Conservation (phyloP, 2,888 invertebrate genomes). For the Agrilus mali region DNA sequence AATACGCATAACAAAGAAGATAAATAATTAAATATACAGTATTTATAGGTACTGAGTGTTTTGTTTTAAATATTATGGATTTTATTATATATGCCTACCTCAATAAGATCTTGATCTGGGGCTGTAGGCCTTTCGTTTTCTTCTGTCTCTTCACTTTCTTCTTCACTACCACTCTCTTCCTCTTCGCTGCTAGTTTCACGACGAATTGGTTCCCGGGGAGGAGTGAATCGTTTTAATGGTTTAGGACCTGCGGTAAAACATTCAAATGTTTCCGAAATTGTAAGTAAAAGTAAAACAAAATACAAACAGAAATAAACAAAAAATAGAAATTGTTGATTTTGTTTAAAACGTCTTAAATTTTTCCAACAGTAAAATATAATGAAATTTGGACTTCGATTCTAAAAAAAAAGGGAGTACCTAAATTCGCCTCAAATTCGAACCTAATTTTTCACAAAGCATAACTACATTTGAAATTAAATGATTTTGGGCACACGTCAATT, state of each 20-base stretch:
- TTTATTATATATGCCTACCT: too few relatives aligned
- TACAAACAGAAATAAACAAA: too few relatives aligned
- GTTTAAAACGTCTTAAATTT: too few relatives aligned
- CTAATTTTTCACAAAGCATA: too few relatives aligned
- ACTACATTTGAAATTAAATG: too few relatives aligned
- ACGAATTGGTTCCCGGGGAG: slow-evolving; percentile 57
- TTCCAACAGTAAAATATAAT: too few relatives aligned
- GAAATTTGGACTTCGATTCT: too few relatives aligned
- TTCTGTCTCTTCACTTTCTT: slow-evolving; percentile 36
- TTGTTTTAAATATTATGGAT: not conserved
- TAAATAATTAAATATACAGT: not conserved
- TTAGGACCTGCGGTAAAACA: slow-evolving; percentile 45
- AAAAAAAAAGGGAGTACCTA: too few relatives aligned
- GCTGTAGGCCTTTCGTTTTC: slow-evolving; percentile 30
- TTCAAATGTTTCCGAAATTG: not conserved
- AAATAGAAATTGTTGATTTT: too few relatives aligned
- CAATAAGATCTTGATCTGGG: slow-evolving; percentile 26
- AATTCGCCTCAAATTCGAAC: too few relatives aligned
- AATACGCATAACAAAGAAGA: not conserved
- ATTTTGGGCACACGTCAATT: too few relatives aligned
- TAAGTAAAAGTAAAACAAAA: not conserved
- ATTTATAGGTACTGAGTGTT: not conserved
- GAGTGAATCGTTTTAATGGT: slow-evolving; percentile 80
- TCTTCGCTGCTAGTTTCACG: slow-evolving; percentile 29
- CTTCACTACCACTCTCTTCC: slow-evolving; percentile 32